Percentiles rank a stretch among this genome's conserved stretches.
Conservation (phyloP, 2,113 vertebrate species). For the Acrocephalus kingi region DNA sequence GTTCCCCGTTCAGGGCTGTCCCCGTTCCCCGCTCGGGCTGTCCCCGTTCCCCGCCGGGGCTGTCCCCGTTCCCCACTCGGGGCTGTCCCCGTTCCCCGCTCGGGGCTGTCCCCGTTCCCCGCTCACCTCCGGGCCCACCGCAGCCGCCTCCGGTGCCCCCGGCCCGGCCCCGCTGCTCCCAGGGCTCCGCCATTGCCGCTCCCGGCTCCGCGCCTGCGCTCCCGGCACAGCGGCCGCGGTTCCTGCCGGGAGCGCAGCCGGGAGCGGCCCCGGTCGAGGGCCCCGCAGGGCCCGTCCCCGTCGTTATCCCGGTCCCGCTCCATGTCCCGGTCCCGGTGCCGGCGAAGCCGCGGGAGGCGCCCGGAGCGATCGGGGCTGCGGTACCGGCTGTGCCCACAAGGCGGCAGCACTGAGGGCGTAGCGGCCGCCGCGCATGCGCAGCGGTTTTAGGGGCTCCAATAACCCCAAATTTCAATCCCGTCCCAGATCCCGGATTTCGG, state of each 20-base stretch:
- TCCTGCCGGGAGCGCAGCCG: not conserved
- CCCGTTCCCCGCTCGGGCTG: not conserved
- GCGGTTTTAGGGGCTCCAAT: fast-evolving
- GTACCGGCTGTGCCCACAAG: fast-evolving
- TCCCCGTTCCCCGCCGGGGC: no score
- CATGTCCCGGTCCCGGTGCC: not conserved
- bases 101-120: no score
- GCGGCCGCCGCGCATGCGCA: not conserved
- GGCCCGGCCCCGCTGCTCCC: not conserved
- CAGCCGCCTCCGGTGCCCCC: not conserved
- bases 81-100: not conserved
- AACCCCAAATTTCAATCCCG: fast-evolving
- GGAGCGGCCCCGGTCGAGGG: no score
- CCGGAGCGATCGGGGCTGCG: not conserved
- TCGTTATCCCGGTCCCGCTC: not conserved
- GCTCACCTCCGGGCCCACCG: not conserved
- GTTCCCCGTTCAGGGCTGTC: no score
- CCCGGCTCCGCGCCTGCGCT: not conserved
- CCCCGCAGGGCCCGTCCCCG: not conserved
- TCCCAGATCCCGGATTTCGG: not conserved
- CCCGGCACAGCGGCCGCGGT: not conserved
- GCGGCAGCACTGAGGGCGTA: fast-evolving
- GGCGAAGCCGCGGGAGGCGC: not conserved
- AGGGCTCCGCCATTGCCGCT: not conserved
- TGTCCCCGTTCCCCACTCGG: not conserved